Evolutionary conservation across 2,888 invertebrate species (phyloP), one percentile per base, ranked within the genome.

Genomic region (Watsonalla cultraria): DNA sequence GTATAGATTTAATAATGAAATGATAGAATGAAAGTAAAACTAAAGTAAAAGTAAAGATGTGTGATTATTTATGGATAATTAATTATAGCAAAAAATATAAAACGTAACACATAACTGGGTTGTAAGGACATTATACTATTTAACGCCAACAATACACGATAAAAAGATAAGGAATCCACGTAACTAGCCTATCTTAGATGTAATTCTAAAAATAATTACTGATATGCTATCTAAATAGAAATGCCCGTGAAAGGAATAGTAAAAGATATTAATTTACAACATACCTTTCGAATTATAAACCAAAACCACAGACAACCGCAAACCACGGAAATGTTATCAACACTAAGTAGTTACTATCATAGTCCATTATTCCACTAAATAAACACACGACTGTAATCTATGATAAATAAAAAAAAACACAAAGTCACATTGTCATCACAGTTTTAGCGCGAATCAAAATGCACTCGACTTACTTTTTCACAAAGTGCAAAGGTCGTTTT

Each of bases 261-360:
- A 59, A 47, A 63, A 57, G 49, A 48, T 49, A 52, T 48, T 46
- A 55, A 64, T 52, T 59, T 54, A 53, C 63, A 66, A 74, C 76
- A 70, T 78, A 79, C 77, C 76, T 79, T 66, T 67, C 66, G 60
- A 73, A 42, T 42, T 42, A 11, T 42, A 42, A 42, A 11, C 42
- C 61, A 63, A 53, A 61, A 74, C 74, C 74, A 62, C 75, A 75
- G 78, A 67, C 75, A 72, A 83, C 86, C 84, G 70, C 86, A 83
- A 78, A 78, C 76, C 78, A 60, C 76, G 74, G 78, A 80, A 82
- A 82, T 74, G 72, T 79, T 80, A 84, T 83, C 80, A 75, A 64
- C 73, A 78, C 81, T 75, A 74, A 78, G 81, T 74, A 74, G 62
- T 57, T 69, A 73, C 70, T 79, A 81, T 74, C 79, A 77, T 78